Percentiles rank a stretch among this genome's conserved stretches.
These are phyloP conservation scores for Bergia puertoricense DNA, from an alignment of 92 coral and sea anemone species.

Conservation along the genomic window DNA sequence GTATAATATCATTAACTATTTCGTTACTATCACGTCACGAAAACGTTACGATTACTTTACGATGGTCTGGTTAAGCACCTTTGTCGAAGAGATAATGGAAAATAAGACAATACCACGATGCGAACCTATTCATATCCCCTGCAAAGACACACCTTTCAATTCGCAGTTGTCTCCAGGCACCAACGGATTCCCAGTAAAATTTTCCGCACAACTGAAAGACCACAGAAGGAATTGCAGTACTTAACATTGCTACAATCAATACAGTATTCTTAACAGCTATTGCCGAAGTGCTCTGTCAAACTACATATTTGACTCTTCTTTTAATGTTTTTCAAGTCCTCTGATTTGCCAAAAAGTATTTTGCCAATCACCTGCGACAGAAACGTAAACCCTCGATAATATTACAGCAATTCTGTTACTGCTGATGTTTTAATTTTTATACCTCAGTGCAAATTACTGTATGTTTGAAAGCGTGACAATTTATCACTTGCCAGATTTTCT, in stretches of 20 bases:
- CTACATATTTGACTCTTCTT: not conserved
- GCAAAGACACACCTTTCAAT: slow-evolving; percentile 51
- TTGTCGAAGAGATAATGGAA: no score
- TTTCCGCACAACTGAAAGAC: slow-evolving; percentile 66
- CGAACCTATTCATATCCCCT: not conserved
- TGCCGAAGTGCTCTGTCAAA: not conserved
- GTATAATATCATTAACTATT: no score
- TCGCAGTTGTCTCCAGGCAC: slow-evolving; percentile 69
- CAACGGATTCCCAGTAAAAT: slow-evolving; percentile 84
- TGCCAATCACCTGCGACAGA: not conserved
- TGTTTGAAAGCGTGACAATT: no score
- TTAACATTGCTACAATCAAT: not conserved
- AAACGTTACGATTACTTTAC: no score
- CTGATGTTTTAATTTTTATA: no score
- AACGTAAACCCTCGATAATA: not conserved
- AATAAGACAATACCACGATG: no score
- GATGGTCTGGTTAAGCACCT: no score
- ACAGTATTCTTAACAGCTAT: not conserved
- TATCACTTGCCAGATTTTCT: no score
- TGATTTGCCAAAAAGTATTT: not conserved
- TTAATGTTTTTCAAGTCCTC: not conserved
- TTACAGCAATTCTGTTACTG: no score
- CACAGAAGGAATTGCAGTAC: not conserved
- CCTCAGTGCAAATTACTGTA: not conserved
- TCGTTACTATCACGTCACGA: no score